These are phyloP conservation scores for Leucania comma DNA, from an alignment of 2,888 invertebrate species.

Conservation along the genomic window DNA sequence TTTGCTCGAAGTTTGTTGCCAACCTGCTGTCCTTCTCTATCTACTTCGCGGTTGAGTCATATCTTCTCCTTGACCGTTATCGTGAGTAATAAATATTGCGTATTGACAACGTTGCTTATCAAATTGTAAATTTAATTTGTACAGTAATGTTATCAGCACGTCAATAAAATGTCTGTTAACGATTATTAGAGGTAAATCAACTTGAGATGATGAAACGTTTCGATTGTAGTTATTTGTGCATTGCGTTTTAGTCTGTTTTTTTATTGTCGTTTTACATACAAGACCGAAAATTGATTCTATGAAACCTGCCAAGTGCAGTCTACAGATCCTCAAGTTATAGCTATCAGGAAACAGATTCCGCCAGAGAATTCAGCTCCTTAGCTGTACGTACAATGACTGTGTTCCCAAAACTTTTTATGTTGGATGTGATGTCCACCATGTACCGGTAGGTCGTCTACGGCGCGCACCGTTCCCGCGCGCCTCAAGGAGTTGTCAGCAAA, in stretches of 20 bases:
- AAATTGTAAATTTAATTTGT: conserved; percentile 7
- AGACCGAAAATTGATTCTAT: background rate
- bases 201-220: background rate
- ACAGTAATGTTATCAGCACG: conserved; percentile 21
- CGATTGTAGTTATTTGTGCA: background rate
- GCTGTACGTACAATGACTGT: no score
- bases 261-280: background rate
- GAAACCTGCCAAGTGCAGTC: no score
- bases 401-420: no score
- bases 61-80: conserved; percentile 17
- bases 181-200: background rate
- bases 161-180: conserved; percentile 10
- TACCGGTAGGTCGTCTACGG: no score
- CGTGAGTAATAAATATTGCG: conserved; percentile 21
- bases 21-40: background rate
- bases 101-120: conserved; percentile 33
- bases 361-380: no score
- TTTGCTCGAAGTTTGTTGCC: background rate
- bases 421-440: no score
- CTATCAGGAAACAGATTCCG: no score
- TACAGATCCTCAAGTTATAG: no score
- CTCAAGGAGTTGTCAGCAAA: no score
- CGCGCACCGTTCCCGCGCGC: no score
- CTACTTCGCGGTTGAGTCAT: conserved; percentile 38
- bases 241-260: no score